These are phyloP conservation scores for Sebastes nivosus DNA, from an alignment of 2,797 vertebrate genomes.

Conservation along the genomic window DNA sequence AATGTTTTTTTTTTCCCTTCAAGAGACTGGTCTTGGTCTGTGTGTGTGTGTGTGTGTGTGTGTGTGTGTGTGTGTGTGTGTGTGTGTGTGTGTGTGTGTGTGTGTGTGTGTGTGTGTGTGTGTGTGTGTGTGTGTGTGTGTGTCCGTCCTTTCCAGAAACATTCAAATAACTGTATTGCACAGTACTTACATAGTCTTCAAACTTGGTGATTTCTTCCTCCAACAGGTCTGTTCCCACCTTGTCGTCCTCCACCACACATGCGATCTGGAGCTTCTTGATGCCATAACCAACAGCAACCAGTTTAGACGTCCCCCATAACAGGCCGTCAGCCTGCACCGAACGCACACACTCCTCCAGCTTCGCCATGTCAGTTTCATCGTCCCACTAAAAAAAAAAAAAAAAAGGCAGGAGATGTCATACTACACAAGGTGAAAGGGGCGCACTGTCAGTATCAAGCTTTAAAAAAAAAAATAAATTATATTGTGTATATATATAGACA, in stretches of 20 bases:
- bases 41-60: not conserved
- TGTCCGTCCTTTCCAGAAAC: not conserved
- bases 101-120: too few species aligned
- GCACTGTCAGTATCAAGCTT: not conserved
- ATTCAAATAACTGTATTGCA: not conserved
- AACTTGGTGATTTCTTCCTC: slow-evolving; percentile 98
- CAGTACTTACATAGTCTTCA: slow-evolving; percentile 91
- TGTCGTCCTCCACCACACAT: slow-evolving; percentile 97
- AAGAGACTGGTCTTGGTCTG: too few species aligned
- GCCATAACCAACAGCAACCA: slow-evolving; percentile 94
- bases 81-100: too few species aligned
- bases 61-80: not conserved
- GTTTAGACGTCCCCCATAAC: slow-evolving; percentile 94
- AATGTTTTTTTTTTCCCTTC: not conserved
- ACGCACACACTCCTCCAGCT: slow-evolving; percentile 93
- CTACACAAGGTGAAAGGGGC: too few species aligned
- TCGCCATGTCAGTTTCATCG: slow-evolving; percentile 94
- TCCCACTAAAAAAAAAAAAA: slow-evolving; percentile 87
- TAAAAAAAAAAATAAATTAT: not conserved
- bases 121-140: too few species aligned
- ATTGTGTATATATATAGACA: not conserved
- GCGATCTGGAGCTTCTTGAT: slow-evolving; percentile 97
- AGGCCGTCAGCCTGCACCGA: slow-evolving; percentile 90
- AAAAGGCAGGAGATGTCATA: not conserved
- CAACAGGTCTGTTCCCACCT: slow-evolving; percentile 93